phyloP scores from a whole-genome alignment of 2,888 invertebrate genomes.

The Lithosia quadra region DNA sequence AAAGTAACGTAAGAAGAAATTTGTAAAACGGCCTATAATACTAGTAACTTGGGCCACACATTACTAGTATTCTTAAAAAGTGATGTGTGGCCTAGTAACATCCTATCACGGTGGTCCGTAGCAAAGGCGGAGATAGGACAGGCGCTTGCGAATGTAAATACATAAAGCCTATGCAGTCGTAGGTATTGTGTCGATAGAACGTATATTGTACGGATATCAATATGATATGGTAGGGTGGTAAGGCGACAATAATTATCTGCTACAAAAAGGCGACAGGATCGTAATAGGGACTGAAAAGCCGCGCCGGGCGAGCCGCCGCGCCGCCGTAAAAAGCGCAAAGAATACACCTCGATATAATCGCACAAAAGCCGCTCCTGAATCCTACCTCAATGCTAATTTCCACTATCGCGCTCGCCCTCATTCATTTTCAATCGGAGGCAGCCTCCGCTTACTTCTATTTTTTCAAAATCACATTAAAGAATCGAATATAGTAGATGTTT shows the following conservation, averaged over 20 bases:
- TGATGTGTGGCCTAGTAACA: background rate
- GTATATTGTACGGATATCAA: constrained; percentile 45
- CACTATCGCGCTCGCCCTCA: constrained; percentile 87
- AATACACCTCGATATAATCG: constrained; percentile 87
- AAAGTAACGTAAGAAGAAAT: too few species aligned
- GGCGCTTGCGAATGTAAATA: background rate
- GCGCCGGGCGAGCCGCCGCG: constrained; percentile 73
- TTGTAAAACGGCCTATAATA: too few species aligned
- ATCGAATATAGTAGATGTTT: constrained; percentile 85
- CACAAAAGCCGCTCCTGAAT: constrained; percentile 86
- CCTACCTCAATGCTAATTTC: constrained; percentile 87
- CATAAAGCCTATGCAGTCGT: background rate
- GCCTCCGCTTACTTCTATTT: constrained; percentile 83
- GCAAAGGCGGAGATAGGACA: background rate
- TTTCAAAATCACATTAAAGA: constrained; percentile 86
- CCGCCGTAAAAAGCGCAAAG: constrained; percentile 86
- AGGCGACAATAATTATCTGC: constrained; percentile 79
- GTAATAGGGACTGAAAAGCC: constrained; percentile 80
- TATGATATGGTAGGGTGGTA: constrained; percentile 64
- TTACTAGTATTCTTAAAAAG: background rate
- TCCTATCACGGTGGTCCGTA: background rate
- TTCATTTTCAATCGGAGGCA: constrained; percentile 86
- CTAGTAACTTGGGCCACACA: background rate
- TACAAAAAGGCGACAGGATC: constrained; percentile 81
- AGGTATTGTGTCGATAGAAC: constrained; percentile 2